Base-by-base conservation (phyloP, 2,797 vertebrate genomes). In the Morelia viridis region DNA sequence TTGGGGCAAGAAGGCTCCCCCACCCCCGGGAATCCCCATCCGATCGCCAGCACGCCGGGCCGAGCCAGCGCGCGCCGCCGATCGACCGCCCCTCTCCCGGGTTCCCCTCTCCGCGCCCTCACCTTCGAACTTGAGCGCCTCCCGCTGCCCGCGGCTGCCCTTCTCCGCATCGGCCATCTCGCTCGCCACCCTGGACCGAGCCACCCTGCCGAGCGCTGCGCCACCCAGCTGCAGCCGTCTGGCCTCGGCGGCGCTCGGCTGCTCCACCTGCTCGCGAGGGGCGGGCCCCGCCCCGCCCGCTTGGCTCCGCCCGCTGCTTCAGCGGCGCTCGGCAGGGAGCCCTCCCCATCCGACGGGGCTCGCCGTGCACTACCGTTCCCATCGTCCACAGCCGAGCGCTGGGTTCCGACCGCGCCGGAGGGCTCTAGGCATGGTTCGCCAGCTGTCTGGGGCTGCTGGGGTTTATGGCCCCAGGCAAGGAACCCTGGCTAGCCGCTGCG, bases 161-260 rank as follows among this genome's bases (percentile, higher is more conserved):
- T 87, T 92, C 85, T 92, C 89, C 31, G 46, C 65, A 22, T 92
- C 92, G 24, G 57, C 71, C 92, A 92, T 92, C 22, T 46, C 65
- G 10, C 92, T 85, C n/a, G 87, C 89, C 3, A 89, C 56, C 41
- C 35, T 58, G 4, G 65, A 41, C 1, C 1, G 17, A 4, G 90
- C 89, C 6, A 89, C 41, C 22, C 11, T 85, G 7, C 65, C 84
- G 76, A 90, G 84, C 19, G 60, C 13, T 12, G 5, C 15, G 0
- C 17, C 28, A 4, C 56, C 19, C 85, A 15, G 0, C 15, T 26
- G n/a, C 15, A 2, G 28, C 83, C 22, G 24, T 1, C 83, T 13
- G 3, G 24, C 12, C 28, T 57, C 17, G 85, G 8, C 17, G 8
- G 53, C 65, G 65, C 13, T 68, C 65, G 50, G 50, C 4, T 6